Evolutionary conservation across 2,113 vertebrate genomes (phyloP).

Genomic region (Naja naja): DNA sequence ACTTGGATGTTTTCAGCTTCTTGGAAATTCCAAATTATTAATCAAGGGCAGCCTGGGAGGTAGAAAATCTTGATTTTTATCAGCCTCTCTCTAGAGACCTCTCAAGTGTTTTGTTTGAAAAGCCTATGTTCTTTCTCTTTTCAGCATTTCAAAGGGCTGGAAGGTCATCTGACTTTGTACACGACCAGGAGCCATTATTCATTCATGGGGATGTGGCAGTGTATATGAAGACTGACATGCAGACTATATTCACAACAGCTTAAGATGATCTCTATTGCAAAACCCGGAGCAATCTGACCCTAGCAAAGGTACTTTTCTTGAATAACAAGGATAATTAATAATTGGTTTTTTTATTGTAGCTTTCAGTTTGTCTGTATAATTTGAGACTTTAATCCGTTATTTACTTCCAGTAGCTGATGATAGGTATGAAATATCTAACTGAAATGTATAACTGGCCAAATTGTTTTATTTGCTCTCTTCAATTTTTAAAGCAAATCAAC

Average conservation of each 20-base stretch:
- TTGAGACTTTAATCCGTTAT: not conserved
- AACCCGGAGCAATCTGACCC: not conserved
- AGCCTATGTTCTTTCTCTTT: not conserved
- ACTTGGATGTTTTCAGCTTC: not conserved
- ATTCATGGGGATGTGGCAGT: not conserved
- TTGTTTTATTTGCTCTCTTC: not conserved
- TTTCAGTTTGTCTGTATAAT: not conserved
- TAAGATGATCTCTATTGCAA: not conserved
- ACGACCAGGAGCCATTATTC: not conserved
- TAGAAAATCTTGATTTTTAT: not conserved
- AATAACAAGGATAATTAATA: slow-evolving; percentile 23
- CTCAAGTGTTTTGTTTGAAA: not conserved
- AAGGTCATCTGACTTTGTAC: not conserved
- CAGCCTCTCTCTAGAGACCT: not conserved
- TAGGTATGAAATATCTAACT: not conserved
- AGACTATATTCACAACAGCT: not conserved
- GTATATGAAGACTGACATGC: not conserved
- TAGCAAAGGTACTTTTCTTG: not conserved
- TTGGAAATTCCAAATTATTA: not conserved
- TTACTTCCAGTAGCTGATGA: not conserved
- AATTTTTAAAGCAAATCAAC: slow-evolving; percentile 5
- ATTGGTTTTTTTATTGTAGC: not conserved
- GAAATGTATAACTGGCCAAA: slow-evolving; percentile 22
- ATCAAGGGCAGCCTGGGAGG: not conserved
- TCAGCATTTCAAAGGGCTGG: not conserved